Percentiles rank a stretch among this genome's conserved stretches.
Conservation (phyloP, 2,797 vertebrate genomes). For the Halcyon leucocephala region DNA sequence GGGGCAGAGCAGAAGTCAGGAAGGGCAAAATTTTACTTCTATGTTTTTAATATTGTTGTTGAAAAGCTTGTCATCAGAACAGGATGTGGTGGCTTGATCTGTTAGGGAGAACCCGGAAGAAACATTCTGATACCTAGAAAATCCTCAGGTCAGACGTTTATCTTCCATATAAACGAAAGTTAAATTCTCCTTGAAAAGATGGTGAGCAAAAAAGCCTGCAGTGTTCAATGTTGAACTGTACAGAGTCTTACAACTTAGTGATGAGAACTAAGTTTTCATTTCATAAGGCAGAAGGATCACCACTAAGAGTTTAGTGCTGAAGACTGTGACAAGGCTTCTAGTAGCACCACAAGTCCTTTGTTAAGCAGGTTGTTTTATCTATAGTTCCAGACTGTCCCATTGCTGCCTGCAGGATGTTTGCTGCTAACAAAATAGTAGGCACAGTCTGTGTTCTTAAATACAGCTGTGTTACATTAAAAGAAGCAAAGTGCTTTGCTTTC, state of each 20-base stretch:
- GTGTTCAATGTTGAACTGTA: not conserved
- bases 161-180: not conserved
- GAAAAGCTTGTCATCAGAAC: not conserved
- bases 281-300: not conserved
- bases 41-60: not conserved
- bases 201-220: not conserved
- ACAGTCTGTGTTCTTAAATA: not conserved
- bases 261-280: not conserved
- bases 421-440: not conserved
- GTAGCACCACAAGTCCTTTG: rapidly evolving
- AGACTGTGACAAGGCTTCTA: not conserved
- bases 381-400: not conserved
- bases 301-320: not conserved
- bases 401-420: not conserved
- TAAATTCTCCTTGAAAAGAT: not conserved
- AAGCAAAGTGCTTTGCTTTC: not conserved
- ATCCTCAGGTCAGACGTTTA: not conserved
- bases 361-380: not conserved
- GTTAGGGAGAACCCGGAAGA: not conserved
- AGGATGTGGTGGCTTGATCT: not conserved
- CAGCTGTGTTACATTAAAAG: not conserved
- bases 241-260: not conserved
- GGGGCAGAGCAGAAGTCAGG: not conserved
- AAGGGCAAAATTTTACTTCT: not conserved
- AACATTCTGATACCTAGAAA: not conserved